Base-by-base conservation (phyloP, 1,140 invertebrate species). In the Cydia fagiglandana region DNA sequence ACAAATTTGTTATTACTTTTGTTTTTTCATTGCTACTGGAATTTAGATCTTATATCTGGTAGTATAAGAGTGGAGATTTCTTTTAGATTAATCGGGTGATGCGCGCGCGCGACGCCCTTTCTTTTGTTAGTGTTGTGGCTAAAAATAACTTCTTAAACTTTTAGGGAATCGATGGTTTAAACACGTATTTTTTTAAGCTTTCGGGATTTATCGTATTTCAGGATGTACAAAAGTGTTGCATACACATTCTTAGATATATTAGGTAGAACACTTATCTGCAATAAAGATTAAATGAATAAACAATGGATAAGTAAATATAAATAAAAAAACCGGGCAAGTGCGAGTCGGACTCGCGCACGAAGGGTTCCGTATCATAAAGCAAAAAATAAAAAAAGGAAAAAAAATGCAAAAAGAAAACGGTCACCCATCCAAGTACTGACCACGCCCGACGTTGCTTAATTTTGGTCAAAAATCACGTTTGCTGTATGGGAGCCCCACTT, bases 141-240 rank as follows among this genome's bases (percentile, higher is more conserved):
- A 87, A 86, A 89, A 82, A 86, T 88, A 88, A 78, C 78, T 78
- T 70, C 81, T 83, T 84, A 79, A 76, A 80, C 64, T 79, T 84
- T 75, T 78, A n/a, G 34, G 34, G 34, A 30, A 70, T 70, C 66
- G 66, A 70, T 41, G 34, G 7, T 70, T 34, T 70, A 70, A 70
- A 41, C 66, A 45, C 20, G 20, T 61, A 61, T 61, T 24, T 61
- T 61, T 61, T 61, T 24, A 61, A 61, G 56, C 56, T 61, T 24
- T 10, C 0, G 56, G 56, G 20, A 24, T 24, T 53, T 24, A 61
- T 61, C 20, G 17, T 61, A 24, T 61, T 61, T 61, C 56, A 61
- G 56, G 56, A 61, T 24, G 17, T 20, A 10, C 17, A 61, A 24
- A 12, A 17, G 53, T 56, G 2, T 7, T 56, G 15, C 2, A 24